These are phyloP conservation scores for Stomatorhinus ivindoensis DNA, from an alignment of 2,113 vertebrate species.

Conservation along the genomic window DNA sequence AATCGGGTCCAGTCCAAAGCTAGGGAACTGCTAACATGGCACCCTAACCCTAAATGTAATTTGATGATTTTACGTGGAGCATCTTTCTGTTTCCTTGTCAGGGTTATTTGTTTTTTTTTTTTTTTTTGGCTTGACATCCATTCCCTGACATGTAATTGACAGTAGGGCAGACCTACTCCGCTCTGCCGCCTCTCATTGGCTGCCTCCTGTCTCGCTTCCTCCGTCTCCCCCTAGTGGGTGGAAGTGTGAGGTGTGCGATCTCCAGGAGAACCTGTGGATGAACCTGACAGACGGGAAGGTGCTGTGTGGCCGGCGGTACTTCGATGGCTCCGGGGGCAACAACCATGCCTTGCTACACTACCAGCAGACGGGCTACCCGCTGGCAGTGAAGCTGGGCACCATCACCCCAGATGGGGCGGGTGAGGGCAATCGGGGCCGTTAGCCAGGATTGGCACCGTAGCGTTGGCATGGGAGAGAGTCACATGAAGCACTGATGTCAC, in stretches of 20 bases:
- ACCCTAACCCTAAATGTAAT: not conserved
- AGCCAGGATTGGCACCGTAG: not conserved
- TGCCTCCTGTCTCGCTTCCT: not conserved
- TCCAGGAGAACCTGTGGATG: slow-evolving; percentile 95
- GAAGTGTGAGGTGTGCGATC: slow-evolving; percentile 90
- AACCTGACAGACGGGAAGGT: slow-evolving; percentile 93
- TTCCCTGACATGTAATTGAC: not conserved
- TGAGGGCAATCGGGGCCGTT: slow-evolving; percentile 37
- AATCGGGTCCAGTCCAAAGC: not conserved
- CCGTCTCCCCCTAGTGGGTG: slow-evolving; percentile 67
- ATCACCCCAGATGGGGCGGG: slow-evolving; percentile 94
- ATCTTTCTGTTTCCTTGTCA: not conserved
- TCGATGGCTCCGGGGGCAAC: slow-evolving; percentile 92
- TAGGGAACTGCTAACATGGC: not conserved
- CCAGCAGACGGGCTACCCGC: slow-evolving; percentile 78
- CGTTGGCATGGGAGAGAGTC: not conserved
- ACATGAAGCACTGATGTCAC: not conserved
- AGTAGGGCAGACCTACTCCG: not conserved
- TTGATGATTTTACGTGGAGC: not conserved
- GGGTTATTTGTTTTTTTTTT: not conserved
- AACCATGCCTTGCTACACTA: slow-evolving; percentile 89
- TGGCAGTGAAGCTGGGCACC: slow-evolving; percentile 95
- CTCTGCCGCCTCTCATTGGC: not conserved
- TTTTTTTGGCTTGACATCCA: not conserved
- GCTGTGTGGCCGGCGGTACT: slow-evolving; percentile 89